Evolutionary conservation across 2,888 invertebrate genomes (phyloP).

Genomic region (Leucozona laternaria): DNA sequence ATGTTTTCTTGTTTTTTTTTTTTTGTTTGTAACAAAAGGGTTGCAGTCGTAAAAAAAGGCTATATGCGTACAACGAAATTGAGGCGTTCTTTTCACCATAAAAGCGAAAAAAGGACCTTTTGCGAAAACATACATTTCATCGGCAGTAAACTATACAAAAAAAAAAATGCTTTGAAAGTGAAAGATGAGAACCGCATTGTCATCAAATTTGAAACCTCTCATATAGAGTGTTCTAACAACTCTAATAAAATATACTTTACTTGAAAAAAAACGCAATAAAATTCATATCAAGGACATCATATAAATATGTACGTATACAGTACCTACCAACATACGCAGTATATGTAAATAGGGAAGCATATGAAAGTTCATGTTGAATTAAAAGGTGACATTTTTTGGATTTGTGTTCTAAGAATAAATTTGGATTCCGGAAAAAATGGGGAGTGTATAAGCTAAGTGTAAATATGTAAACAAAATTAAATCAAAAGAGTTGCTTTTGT

Average conservation of each 20-base stretch:
- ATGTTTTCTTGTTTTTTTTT: conserved; percentile 35
- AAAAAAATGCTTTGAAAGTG: conserved; percentile 32
- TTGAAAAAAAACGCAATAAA: conserved; percentile 46
- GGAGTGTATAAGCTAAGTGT: conserved; percentile 48
- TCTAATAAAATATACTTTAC: conserved; percentile 65
- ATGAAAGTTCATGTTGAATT: conserved; percentile 31
- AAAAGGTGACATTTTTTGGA: conserved; percentile 46
- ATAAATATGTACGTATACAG: background rate
- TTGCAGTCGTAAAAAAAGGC: conserved; percentile 64
- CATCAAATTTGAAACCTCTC: conserved; percentile 51
- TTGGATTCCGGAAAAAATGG: conserved; percentile 25
- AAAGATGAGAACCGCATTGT: conserved; percentile 69
- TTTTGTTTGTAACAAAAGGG: conserved; percentile 54
- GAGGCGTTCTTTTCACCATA: conserved; percentile 40
- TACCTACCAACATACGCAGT: too few relatives aligned
- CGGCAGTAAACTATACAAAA: conserved; percentile 65
- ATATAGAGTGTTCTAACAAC: conserved; percentile 51
- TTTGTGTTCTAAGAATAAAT: conserved; percentile 23
- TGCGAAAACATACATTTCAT: conserved; percentile 39
- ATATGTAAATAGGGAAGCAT: too few relatives aligned
- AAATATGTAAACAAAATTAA: conserved; percentile 59
- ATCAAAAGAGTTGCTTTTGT: conserved; percentile 29
- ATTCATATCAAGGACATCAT: conserved; percentile 41
- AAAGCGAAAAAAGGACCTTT: conserved; percentile 31
- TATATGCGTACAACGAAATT: conserved; percentile 33